Base-by-base conservation (phyloP, 2,797 vertebrate species). In the Pangasius mekongensis region DNA sequence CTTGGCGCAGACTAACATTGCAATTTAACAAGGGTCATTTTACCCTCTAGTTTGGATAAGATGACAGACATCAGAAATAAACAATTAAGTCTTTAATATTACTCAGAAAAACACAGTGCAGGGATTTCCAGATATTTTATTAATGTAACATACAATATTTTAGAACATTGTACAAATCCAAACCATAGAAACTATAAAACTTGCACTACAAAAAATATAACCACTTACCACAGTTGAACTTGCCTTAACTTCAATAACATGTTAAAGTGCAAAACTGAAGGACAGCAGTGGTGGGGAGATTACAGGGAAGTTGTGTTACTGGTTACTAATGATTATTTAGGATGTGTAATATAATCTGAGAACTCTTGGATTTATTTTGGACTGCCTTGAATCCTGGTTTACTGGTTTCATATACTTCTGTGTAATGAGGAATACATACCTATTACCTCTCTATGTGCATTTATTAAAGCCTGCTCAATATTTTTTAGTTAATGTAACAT, bases 81-180 rank as follows among this genome's bases (percentile, higher is more conserved):
- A 24, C 13, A 39, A 30, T 4, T 11, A 24, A 43, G 22, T 47
- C 27, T 36, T 33, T 78, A 81, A n/a, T 77, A 30, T n/a, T 30
- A 43, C 39, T 74, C 5, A n/a, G 9, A 58, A 54, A 78, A 64
- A 69, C 30, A 66, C 13, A 47, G 16, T 83, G n/a, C 54, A 49
- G 27, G 33, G 18, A 49, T 74, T 49, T 47, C 62, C 27, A 36
- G 20, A 82, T 33, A 22, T 77, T 84, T 88, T 84, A 84, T 77
- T 84, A 74, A 39, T 8, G 67, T 52, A 76, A 83, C n/a, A 83
- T 74, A 60, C 27, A 77, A 67, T 47, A 47, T 78, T 84, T 78
- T 67, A 39, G 10, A 62, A 64, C 54, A 36, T 47, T 62, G 16
- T 33, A 74, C 20, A 76, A 77, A 77, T 77, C 24, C 71, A 77